Evolutionary conservation across 1,140 invertebrate species (phyloP), one percentile per base, ranked within the genome.

Genomic region (Trichomalopsis sarcophagae): DNA sequence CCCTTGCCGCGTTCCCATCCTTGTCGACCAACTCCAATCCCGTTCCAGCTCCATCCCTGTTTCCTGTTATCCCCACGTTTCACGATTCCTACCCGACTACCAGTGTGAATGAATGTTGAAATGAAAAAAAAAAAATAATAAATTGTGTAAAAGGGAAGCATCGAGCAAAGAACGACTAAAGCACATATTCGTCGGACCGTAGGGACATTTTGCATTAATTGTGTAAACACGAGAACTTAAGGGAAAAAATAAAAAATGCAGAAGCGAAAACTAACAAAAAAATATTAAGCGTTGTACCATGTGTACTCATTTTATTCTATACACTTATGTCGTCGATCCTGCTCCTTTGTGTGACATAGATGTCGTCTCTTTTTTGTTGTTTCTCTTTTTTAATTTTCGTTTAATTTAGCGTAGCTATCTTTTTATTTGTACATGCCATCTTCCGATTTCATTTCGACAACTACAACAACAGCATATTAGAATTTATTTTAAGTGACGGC

Each of bases 181-280:
- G 87, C 89, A 92, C 90, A 91, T 90, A 91, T 91, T 92, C 90
- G 91, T 92, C 91, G 91, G 90, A 92, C 89, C 89, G 91, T 91
- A 92, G 92, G 91, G 90, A 92, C 92, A 93, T 90, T 90, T 93
- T 92, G 90, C 91, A 91, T 92, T 92, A 91, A 93, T 93, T 92
- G 91, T 91, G 91, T 92, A 91, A 92, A 91, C 90, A 92, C 90
- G 88, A 91, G 89, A 91, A 92, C 88, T 91, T 90, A 91, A 91
- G 88, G 90, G 89, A 90, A 91, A 89, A 91, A 91, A 91, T 89
- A 89, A 91, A 90, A 89, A 88, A 89, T 87, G 82, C 86, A 89
- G 88, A 86, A 84, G 85, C 86, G 85, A 87, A 88, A 88, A 89
- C 85, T 88, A 87, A 88, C 88, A 90, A 87, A 89, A 88, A 87